Conservation (phyloP, 1,140 invertebrate genomes). For the Panagrolaimus sp. region DNA sequence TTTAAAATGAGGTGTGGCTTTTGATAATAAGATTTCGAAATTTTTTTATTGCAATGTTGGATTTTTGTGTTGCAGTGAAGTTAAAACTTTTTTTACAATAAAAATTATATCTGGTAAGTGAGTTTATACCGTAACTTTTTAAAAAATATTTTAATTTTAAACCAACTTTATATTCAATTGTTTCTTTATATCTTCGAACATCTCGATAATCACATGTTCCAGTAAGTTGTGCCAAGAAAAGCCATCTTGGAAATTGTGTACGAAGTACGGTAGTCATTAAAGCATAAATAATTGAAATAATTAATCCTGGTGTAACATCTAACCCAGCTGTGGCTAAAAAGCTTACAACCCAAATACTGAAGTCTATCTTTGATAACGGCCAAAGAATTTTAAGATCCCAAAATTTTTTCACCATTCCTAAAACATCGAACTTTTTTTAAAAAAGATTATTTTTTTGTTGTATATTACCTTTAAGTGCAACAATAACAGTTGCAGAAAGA, state of each 20-base stretch:
- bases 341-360: conserved; percentile 20
- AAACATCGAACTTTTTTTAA: too few species aligned
- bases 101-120: too few species aligned
- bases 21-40: too few species aligned
- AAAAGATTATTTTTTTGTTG: too few species aligned
- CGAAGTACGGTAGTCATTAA: conserved; percentile 33
- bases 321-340: conserved; percentile 16
- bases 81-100: too few species aligned
- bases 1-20: too few species aligned
- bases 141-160: too few species aligned
- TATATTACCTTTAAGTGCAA: conserved; percentile 39
- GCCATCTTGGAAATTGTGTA: conserved; percentile 34
- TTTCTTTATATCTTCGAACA: conserved; percentile 31
- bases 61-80: too few species aligned
- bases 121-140: too few species aligned
- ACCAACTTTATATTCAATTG: background rate
- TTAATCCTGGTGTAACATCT: conserved; percentile 31
- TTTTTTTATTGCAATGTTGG: too few species aligned
- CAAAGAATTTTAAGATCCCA: conserved; percentile 28
- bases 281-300: conserved; percentile 34
- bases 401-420: conserved; percentile 47
- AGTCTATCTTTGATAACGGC: conserved; percentile 40
- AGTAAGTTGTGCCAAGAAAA: conserved; percentile 35
- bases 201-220: conserved; percentile 38
- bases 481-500: conserved; percentile 50